Evolutionary conservation across 1,140 invertebrate genomes (phyloP), one percentile per base, ranked within the genome.

Genomic region (Arctopsyche grandis): DNA sequence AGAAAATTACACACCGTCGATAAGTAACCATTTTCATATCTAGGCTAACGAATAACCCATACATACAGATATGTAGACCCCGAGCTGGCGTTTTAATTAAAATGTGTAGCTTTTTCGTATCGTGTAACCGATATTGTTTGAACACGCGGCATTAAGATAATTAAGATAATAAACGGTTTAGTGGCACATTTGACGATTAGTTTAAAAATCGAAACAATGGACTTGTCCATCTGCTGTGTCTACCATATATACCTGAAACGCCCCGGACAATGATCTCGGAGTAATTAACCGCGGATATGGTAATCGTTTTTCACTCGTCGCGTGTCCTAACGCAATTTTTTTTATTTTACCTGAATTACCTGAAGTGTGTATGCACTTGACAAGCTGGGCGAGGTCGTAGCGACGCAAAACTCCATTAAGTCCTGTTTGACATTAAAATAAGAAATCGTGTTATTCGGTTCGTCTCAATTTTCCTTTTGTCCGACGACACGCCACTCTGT

Each of bases 31-130:
- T 22, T 66, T 66, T 66, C 63, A 29, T 66, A 66, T 66, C 24
- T 66, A 66, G 63, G 21, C n/a, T 66, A 66, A 66, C 22, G 21
- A 29, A 66, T 66, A 66, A n/a, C n/a, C n/a, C n/a, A n/a, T n/a
- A n/a, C n/a, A n/a, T n/a, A n/a, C n/a, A n/a, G n/a, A n/a, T n/a
- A n/a, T n/a, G n/a, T n/a, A n/a, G n/a, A n/a, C n/a, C 24, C 24
- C 29, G 7, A 38, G 9, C 26, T n/a, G 63, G 24, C 24, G 21
- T 66, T 66, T 66, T 66, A 66, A 66, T 66, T 66, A 66, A 66
- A 26, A 22, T 46, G 44, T 5, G 48, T 26, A 26, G 3, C 63
- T 24, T 66, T 66, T 60, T 66, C 63, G 9, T 66, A 26, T 19
- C 24, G 63, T n/a, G 10, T 19, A 9, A 26, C 63, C 24, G 21